Evolutionary conservation across 2,797 vertebrate species (phyloP).

Genomic region (Cercopithecus diana): DNA sequence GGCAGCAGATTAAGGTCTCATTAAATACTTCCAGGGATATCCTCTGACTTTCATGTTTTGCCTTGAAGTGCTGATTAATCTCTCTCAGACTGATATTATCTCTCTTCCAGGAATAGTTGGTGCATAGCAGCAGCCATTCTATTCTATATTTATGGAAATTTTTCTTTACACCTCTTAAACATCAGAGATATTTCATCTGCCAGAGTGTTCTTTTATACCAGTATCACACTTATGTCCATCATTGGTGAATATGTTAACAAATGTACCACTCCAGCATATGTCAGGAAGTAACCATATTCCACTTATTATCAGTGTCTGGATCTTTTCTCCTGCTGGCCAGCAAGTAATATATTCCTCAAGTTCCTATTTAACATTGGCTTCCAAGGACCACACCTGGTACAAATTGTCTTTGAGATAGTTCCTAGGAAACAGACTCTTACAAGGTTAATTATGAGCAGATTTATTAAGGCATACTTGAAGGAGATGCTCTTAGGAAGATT

Average conservation of each 20-base stretch:
- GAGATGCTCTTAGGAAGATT: background rate
- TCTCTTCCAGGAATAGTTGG: background rate
- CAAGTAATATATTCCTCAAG: background rate
- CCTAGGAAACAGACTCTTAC: background rate
- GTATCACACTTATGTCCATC: background rate
- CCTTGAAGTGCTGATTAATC: background rate
- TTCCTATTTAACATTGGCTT: background rate
- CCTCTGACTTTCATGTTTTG: constrained; percentile 45
- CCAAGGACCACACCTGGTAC: background rate
- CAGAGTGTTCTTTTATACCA: background rate
- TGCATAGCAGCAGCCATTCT: background rate
- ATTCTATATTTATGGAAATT: constrained; percentile 13
- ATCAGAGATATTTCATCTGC: background rate
- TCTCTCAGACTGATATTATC: constrained; percentile 10
- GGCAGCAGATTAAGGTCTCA: background rate
- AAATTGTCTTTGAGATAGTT: background rate
- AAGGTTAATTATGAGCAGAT: background rate
- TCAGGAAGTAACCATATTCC: background rate
- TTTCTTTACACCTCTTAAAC: background rate
- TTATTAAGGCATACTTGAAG: background rate
- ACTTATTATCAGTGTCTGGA: background rate
- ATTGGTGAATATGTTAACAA: background rate
- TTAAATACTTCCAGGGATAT: background rate
- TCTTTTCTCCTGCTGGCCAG: background rate
- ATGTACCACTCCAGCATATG: background rate